Base-by-base conservation (phyloP, 1,140 invertebrate genomes). In the Drosophila hydei region DNA sequence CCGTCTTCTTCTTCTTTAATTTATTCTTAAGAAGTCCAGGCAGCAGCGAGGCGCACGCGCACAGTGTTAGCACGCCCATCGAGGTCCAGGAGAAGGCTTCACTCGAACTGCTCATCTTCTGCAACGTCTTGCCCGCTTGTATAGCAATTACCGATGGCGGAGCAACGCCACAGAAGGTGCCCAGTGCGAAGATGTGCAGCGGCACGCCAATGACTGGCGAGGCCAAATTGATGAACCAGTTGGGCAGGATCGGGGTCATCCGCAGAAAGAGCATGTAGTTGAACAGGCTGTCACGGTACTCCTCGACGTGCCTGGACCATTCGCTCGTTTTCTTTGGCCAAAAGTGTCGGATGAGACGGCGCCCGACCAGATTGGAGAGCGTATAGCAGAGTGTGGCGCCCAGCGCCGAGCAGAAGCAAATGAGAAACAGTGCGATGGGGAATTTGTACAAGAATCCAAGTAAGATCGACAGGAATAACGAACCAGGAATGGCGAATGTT, bases 191-290 rank as follows among this genome's bases (percentile, higher is more conserved):
- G 42, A 97, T 97, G 54, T 94, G 72, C 42, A 99, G 91, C 16
- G 98, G 98, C 19, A 99, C 98, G 83, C 98, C 97, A 68, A 99
- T 96, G 12, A 99, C 96, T 25, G 99, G 99, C 69, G 98, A 97
- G 3, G 97, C 95, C 75, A 99, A 94, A 93, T 99, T 99, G 77
- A 99, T 99, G 92, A 99, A 99, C 99, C 99, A 99, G 92, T 99
- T 99, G 4, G 99, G 99, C 60, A 99, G 92, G 78, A 99, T 96
- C 52, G 99, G 99, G 12, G 99, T 99, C 65, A 99, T 97, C 74
- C 99, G 94, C 42, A 99, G 93, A 92, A 99, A 99, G 84, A 99
- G 94, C 74, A 99, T 98, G 91, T 99, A 99, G 92, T 98, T 98
- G 11, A 99, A 94, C 59, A 99, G 92, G 92, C 99, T 95, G 64